Evolutionary conservation across 2,888 invertebrate genomes (phyloP).

Genomic region (Shargacucullia verbasci): DNA sequence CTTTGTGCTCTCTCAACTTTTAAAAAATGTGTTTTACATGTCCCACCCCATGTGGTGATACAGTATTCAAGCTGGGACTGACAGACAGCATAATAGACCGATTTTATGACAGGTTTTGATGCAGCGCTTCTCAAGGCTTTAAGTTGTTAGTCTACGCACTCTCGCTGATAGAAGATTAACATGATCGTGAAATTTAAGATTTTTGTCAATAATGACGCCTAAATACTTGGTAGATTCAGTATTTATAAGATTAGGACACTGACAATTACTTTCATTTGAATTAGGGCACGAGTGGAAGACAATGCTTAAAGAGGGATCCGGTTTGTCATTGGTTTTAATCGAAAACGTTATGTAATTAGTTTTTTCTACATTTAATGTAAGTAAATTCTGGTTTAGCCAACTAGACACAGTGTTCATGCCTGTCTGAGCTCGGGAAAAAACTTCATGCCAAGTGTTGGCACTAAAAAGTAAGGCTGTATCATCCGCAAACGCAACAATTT

Average conservation of each 20-base stretch:
- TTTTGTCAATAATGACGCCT: conserved; percentile 19
- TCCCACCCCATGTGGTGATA: conserved; percentile 37
- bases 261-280: conserved; percentile 5
- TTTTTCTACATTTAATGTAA: too few relatives aligned
- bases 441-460: too few relatives aligned
- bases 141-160: conserved; percentile 37
- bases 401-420: too few relatives aligned
- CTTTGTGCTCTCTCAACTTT: too few relatives aligned
- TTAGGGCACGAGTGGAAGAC: conserved; percentile 9
- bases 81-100: conserved; percentile 34
- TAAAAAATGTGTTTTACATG: too few relatives aligned
- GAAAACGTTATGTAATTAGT: conserved; percentile 18
- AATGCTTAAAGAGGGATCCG: conserved; percentile 9
- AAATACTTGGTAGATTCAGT: conserved; percentile 15
- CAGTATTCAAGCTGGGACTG: conserved; percentile 44
- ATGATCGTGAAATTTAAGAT: conserved; percentile 20
- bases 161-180: conserved; percentile 25
- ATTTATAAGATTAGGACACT: conserved; percentile 7
- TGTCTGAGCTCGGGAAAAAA: too few relatives aligned
- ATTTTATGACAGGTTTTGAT: conserved; percentile 25
- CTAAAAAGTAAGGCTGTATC: too few relatives aligned
- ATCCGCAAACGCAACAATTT: conserved; percentile 18
- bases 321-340: conserved; percentile 14
- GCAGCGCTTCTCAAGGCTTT: conserved; percentile 30
- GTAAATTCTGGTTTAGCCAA: too few relatives aligned